Base-by-base conservation (phyloP, 2,113 vertebrate species). In the Saccopteryx leptura region DNA sequence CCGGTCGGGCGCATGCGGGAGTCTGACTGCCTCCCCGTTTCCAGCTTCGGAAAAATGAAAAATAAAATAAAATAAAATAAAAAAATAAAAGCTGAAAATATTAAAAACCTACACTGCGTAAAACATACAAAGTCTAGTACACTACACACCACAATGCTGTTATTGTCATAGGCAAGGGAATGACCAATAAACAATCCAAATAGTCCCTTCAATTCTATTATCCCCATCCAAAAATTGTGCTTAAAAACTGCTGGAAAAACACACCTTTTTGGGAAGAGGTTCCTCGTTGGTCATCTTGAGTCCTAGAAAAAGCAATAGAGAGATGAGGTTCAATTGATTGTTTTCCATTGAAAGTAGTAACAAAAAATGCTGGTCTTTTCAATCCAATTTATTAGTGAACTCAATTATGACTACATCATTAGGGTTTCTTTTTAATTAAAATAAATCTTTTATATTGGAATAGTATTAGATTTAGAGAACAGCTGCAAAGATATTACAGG, bases 251-350 rank as follows among this genome's bases (percentile, higher is more conserved):
- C 17, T 63, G 26, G 14, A 19, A 52, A 61, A 93, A 88, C 98
- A 98, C 98, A 99, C 99, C 99, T 99, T 99, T 98, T 99, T 99
- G 82, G 99, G 99, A 68, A 99, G 99, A 98, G 99, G 99, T 98
- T 99, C 99, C 98, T 99, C 99, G 98, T 99, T 99, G 97, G 99
- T 99, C 99, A 99, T 99, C 96, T 98, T 99, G 99, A 98, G 98
- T 95, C 98, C 99, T 99, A 95, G 15, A 68, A 19, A 9, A 78
- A 66, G 46, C 5, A 33, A 28, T 10, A 68, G 65, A 24, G 46
- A 81, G 33, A 82, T 31, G 1, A 48, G 28, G 21, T 52, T 93
- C 78, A 96, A 72, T 11, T 96, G 48, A 65, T 97, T 89, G 88
- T 75, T 72, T 94, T 72, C 28, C 71, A 80, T 7, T 97, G 96